A percentile compares a stretch with the other conserved stretches of the same genome.
Conservation (phyloP, 2,113 vertebrate genomes). For the Limanda limanda region DNA sequence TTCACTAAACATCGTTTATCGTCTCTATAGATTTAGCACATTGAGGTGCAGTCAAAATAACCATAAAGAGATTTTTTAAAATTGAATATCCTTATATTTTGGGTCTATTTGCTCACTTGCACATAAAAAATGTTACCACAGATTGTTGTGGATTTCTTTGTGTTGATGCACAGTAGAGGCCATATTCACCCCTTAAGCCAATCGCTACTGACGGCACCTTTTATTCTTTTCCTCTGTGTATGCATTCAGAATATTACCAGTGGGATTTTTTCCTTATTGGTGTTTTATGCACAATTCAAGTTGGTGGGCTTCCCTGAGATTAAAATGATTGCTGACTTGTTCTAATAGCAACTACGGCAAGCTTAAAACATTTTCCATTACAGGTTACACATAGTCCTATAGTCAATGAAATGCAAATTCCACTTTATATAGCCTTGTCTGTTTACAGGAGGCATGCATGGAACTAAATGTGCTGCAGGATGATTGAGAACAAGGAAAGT, state of each 20-base stretch:
- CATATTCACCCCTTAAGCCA: constrained; percentile 10
- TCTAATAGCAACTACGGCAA: constrained; percentile 17
- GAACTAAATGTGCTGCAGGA: constrained; percentile 30
- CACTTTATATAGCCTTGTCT: background rate
- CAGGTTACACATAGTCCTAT: constrained; percentile 13
- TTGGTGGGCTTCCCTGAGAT: constrained; percentile 30
- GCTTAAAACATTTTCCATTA: constrained; percentile 32
- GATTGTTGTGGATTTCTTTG: background rate
- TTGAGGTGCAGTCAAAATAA: background rate
- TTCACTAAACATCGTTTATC: background rate
- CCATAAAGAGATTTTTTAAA: background rate
- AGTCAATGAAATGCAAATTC: constrained; percentile 28
- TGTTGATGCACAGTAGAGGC: constrained; percentile 2
- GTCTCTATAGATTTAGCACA: background rate
- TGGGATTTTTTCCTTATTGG: constrained; percentile 39
- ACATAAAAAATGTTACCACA: constrained; percentile 13
- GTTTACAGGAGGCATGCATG: constrained; percentile 7
- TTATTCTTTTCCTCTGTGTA: constrained; percentile 21
- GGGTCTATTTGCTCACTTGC: background rate
- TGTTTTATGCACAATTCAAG: constrained; percentile 38
- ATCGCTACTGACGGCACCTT: constrained; percentile 27
- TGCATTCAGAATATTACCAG: constrained; percentile 1
- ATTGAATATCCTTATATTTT: background rate
- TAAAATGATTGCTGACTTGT: constrained; percentile 14
- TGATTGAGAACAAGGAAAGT: constrained; percentile 34